Percentiles rank a stretch among this genome's conserved stretches.
phyloP scores from a whole-genome alignment of 1,140 invertebrate species.

The Papilio dardanus region DNA sequence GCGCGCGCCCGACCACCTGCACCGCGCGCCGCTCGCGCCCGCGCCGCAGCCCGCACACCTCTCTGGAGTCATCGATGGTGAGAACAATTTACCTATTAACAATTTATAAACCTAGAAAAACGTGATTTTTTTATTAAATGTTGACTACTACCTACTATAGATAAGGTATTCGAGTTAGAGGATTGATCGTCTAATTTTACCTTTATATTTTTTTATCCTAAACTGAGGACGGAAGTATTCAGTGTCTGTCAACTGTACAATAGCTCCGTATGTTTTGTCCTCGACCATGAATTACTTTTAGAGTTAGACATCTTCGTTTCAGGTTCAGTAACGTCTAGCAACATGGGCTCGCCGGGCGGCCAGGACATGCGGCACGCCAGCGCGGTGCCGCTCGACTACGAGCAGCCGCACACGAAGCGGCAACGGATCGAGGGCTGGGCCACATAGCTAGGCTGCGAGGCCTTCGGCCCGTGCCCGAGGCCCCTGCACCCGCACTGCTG shows the following conservation, averaged over 20 bases:
- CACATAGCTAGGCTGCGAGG: constrained; percentile 87
- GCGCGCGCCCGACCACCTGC: constrained; percentile 77
- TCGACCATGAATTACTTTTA: background rate
- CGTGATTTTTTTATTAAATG: too few relatives aligned
- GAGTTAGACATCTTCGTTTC: constrained; percentile 51
- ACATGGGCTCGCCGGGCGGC: constrained; percentile 87
- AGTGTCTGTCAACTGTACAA: background rate
- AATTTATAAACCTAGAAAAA: background rate
- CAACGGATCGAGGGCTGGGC: constrained; percentile 93
- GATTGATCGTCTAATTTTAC: too few relatives aligned
- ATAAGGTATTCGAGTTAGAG: too few relatives aligned
- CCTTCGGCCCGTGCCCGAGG: constrained; percentile 79
- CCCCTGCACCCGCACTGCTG: constrained; percentile 76
- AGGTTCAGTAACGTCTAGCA: constrained; percentile 90
- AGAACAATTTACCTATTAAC: constrained; percentile 5
- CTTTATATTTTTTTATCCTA: background rate
- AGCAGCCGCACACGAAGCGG: constrained; percentile 91
- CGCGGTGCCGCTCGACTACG: constrained; percentile 87
- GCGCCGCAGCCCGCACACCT: constrained; percentile 81
- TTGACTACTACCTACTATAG: too few relatives aligned
- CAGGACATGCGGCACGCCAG: constrained; percentile 83
- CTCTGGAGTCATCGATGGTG: constrained; percentile 79
- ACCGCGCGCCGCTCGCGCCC: constrained; percentile 76
- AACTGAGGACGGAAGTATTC: background rate
- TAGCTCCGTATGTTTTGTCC: background rate